A percentile compares a stretch with the other conserved stretches of the same genome.
Conservation (phyloP, 2,888 invertebrate genomes). For the Melanchra persicariae region DNA sequence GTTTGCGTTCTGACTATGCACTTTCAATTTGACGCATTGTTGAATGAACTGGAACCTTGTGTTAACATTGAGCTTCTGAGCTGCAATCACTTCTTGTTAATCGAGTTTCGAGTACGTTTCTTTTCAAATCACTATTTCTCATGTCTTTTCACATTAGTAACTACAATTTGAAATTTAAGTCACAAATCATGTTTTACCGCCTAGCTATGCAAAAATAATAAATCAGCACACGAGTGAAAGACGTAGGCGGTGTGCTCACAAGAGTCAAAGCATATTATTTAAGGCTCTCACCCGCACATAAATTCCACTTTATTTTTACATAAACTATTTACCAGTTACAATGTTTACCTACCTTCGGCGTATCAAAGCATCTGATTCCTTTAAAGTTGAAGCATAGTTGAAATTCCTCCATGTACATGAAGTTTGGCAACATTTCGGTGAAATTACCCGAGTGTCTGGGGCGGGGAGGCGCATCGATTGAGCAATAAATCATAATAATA, state of each 20-base stretch:
- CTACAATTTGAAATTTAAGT: neutral
- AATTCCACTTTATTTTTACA: conserved; percentile 64
- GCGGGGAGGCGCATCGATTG: conserved; percentile 82
- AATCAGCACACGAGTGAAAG: conserved; percentile 17
- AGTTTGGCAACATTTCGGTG: conserved; percentile 82
- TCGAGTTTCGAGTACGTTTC: conserved; percentile 14
- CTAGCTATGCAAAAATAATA: conserved; percentile 21
- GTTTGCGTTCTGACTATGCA: conserved; percentile 78
- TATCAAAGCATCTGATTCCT: conserved; percentile 86
- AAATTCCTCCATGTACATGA: conserved; percentile 84
- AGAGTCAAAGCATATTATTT: conserved; percentile 60
- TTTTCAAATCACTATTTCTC: neutral
- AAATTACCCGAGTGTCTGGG: conserved; percentile 79
- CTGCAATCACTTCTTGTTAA: conserved; percentile 41
- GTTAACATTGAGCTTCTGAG: conserved; percentile 39
- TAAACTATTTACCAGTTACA: conserved; percentile 65
- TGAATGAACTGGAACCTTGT: conserved; percentile 66
- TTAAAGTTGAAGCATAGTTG: conserved; percentile 83
- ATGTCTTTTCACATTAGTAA: neutral
- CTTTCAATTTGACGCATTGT: conserved; percentile 78
- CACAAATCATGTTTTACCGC: neutral
- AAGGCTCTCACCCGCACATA: conserved; percentile 48
- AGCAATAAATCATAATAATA: conserved; percentile 89
- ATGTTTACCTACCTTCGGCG: conserved; percentile 62
- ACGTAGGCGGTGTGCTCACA: conserved; percentile 20